Conservation (phyloP, 2,888 invertebrate genomes). For the Heliconius ismenius region DNA sequence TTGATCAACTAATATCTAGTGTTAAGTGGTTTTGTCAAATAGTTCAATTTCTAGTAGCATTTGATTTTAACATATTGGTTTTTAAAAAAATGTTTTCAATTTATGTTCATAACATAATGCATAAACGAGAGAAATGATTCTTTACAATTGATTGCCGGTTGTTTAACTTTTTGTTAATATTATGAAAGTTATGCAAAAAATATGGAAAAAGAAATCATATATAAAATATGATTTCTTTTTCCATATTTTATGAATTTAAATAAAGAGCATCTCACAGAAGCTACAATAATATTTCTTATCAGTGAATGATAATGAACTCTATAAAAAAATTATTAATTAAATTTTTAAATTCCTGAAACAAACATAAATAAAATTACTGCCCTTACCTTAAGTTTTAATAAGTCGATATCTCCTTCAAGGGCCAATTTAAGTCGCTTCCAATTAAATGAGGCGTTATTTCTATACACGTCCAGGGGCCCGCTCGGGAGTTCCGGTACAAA, state of each 20-base stretch:
- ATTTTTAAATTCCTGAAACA: not conserved
- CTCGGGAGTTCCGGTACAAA: slow-evolving; percentile 86
- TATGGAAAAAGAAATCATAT: not conserved
- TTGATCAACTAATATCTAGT: not conserved
- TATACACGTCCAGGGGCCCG: slow-evolving; percentile 90
- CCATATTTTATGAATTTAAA: no score
- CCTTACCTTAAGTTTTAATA: slow-evolving; percentile 88
- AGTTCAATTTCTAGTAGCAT: not conserved
- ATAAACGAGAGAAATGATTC: no score
- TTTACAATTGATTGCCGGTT: no score
- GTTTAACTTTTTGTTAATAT: no score
- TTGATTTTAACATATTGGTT: not conserved
- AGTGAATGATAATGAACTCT: not conserved
- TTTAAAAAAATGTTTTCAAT: no score
- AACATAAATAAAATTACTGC: not conserved
- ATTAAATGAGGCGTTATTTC: slow-evolving; percentile 90
- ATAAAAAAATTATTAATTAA: not conserved
- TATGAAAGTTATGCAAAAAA: not conserved
- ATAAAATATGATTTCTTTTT: no score
- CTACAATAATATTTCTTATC: not conserved
- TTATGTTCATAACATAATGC: no score
- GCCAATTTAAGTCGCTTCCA: slow-evolving; percentile 92
- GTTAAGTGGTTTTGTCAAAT: not conserved
- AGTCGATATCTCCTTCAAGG: slow-evolving; percentile 88
- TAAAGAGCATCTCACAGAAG: not conserved